phyloP scores from a whole-genome alignment of 2,888 invertebrate genomes.

The Clepsis dumicolana region DNA sequence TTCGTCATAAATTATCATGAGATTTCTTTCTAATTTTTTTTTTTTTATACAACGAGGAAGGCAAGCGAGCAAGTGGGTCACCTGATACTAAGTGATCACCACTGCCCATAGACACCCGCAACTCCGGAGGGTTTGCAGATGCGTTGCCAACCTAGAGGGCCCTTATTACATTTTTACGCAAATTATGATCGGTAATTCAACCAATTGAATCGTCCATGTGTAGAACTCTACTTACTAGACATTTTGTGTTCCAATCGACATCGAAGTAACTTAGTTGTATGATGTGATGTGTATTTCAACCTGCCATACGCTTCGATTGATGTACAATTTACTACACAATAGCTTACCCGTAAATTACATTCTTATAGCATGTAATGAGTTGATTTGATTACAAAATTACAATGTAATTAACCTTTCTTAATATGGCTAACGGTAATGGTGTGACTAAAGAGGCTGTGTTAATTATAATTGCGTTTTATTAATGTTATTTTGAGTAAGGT shows the following conservation, averaged over 20 bases:
- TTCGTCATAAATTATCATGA: too few species aligned
- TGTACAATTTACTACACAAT: slow-evolving; percentile 23
- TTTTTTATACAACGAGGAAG: too few species aligned
- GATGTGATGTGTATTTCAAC: neutral
- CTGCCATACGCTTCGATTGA: slow-evolving; percentile 12
- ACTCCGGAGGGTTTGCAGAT: too few species aligned
- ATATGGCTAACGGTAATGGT: slow-evolving; percentile 20
- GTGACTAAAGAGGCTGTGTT: slow-evolving; percentile 28
- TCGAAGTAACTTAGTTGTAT: neutral
- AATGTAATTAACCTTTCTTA: slow-evolving; percentile 35
- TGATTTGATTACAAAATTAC: slow-evolving; percentile 29
- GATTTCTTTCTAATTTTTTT: too few species aligned
- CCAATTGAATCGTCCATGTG: too few species aligned
- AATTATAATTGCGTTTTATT: slow-evolving; percentile 22
- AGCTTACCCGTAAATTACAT: slow-evolving; percentile 16
- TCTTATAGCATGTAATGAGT: slow-evolving; percentile 21
- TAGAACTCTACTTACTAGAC: too few species aligned
- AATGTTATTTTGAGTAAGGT: slow-evolving; percentile 8
- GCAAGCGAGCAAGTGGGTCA: too few species aligned
- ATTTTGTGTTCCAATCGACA: neutral
- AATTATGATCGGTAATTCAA: too few species aligned
- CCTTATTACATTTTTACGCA: too few species aligned
- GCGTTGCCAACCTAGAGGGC: too few species aligned
- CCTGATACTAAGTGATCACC: too few species aligned
- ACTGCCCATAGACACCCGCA: too few species aligned